A percentile compares a stretch with the other conserved stretches of the same genome.
These are phyloP conservation scores for Drosophila baimaii DNA, from an alignment of 1,140 invertebrate species.

Conservation along the genomic window DNA sequence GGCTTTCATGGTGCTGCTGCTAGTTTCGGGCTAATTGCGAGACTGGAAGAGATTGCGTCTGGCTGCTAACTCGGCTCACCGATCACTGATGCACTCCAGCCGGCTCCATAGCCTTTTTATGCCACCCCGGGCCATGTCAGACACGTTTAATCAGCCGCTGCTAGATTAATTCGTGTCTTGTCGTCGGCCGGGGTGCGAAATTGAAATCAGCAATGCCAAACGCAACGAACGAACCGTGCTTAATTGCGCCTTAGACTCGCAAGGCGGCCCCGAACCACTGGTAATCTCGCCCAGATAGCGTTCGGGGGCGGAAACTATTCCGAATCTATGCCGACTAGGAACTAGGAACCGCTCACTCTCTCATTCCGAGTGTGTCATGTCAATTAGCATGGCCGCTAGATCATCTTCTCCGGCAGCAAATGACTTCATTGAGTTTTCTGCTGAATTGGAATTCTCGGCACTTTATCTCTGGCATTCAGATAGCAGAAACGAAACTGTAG, in stretches of 20 bases:
- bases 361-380: constrained; percentile 27
- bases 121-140: constrained; percentile 34
- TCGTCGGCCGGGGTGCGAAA: constrained; percentile 49
- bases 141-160: constrained; percentile 63
- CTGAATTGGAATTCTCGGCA: constrained; percentile 43
- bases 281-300: constrained; percentile 26
- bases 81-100: constrained; percentile 59
- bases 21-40: constrained; percentile 11
- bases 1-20: constrained; percentile 59
- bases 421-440: constrained; percentile 55
- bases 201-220: constrained; percentile 57
- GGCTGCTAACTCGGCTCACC: constrained; percentile 49
- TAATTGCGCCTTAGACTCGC: constrained; percentile 48
- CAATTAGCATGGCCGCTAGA: constrained; percentile 42
- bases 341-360: constrained; percentile 36
- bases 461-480: constrained; percentile 36
- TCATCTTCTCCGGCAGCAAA: constrained; percentile 33
- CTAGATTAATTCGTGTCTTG: constrained; percentile 74
- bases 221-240: constrained; percentile 32
- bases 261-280: constrained; percentile 13
- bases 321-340: constrained; percentile 10
- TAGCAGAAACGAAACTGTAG: constrained; percentile 12
- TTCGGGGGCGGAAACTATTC: constrained; percentile 35
- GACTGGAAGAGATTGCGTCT: constrained; percentile 42
- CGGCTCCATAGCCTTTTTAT: constrained; percentile 62